These are phyloP conservation scores for Mystacides longicornis DNA, from an alignment of 2,888 invertebrate genomes.

Conservation along the genomic window DNA sequence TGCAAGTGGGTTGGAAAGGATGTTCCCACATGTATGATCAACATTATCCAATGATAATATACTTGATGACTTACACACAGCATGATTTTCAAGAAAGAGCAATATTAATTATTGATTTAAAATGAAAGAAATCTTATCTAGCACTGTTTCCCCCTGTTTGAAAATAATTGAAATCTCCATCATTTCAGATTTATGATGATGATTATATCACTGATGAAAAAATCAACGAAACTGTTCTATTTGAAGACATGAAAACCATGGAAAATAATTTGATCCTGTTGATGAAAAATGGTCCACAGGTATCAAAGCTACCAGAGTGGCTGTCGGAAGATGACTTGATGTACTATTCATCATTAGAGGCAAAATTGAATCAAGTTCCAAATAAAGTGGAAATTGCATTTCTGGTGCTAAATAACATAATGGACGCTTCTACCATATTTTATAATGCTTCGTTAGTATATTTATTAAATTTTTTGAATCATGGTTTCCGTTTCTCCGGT, in stretches of 20 bases:
- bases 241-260: constrained; percentile 17
- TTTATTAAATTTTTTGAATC: not conserved
- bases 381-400: constrained; percentile 31
- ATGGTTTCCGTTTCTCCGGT: not conserved
- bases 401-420: constrained; percentile 36
- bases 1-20: too few relatives aligned
- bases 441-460: constrained; percentile 38
- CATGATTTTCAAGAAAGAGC: too few relatives aligned
- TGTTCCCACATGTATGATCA: too few relatives aligned
- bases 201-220: constrained; percentile 15
- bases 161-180: too few relatives aligned
- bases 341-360: constrained; percentile 15
- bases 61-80: too few relatives aligned
- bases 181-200: constrained; percentile 24
- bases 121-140: too few relatives aligned
- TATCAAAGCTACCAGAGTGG: constrained; percentile 23
- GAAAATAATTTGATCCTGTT: constrained; percentile 16
- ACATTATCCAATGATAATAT: too few relatives aligned
- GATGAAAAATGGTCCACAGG: constrained; percentile 21
- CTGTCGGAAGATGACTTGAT: constrained; percentile 18
- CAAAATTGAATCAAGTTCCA: constrained; percentile 12
- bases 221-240: constrained; percentile 14
- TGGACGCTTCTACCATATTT: constrained; percentile 42
- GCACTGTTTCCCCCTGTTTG: too few relatives aligned
- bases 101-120: too few relatives aligned